Evolutionary conservation across 2,113 vertebrate species (phyloP).

Genomic region (Tonatia bakeri): DNA sequence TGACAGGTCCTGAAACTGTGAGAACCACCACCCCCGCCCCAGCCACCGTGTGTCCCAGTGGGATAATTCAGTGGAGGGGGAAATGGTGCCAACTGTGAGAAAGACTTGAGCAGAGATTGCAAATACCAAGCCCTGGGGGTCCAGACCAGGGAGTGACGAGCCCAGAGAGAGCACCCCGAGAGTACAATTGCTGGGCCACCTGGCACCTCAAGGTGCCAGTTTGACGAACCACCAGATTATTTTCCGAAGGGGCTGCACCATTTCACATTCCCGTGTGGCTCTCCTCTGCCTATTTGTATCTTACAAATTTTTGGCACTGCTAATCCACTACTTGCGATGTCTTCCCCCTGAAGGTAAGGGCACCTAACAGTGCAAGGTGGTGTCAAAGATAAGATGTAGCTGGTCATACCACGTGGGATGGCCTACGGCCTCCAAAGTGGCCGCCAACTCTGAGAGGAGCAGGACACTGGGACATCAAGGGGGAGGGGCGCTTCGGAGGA

Average conservation of each 20-base stretch:
- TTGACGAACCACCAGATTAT: not conserved
- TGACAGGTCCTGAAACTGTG: not conserved
- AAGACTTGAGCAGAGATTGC: not conserved
- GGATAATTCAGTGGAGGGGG: not conserved
- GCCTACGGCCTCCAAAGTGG: not conserved
- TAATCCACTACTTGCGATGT: not conserved
- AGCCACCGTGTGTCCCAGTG: accelerated
- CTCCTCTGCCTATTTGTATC: not conserved
- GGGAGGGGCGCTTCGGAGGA: not conserved
- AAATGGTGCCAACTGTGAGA: not conserved
- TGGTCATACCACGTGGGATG: accelerated
- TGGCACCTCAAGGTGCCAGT: accelerated
- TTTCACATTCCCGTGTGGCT: not conserved
- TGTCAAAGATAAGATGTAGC: accelerated
- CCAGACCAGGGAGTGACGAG: no score
- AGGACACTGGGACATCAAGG: accelerated
- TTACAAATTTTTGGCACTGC: accelerated
- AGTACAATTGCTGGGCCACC: accelerated
- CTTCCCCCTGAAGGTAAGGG: not conserved
- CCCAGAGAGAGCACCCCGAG: no score
- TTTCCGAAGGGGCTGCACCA: not conserved
- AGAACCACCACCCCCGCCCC: no score
- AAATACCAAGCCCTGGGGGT: accelerated
- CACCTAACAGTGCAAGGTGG: not conserved
- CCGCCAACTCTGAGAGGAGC: accelerated